Percentiles rank a stretch among this genome's conserved stretches.
These are phyloP conservation scores for Manacus vitellinus DNA, from an alignment of 2,113 vertebrate species.

Conservation along the genomic window DNA sequence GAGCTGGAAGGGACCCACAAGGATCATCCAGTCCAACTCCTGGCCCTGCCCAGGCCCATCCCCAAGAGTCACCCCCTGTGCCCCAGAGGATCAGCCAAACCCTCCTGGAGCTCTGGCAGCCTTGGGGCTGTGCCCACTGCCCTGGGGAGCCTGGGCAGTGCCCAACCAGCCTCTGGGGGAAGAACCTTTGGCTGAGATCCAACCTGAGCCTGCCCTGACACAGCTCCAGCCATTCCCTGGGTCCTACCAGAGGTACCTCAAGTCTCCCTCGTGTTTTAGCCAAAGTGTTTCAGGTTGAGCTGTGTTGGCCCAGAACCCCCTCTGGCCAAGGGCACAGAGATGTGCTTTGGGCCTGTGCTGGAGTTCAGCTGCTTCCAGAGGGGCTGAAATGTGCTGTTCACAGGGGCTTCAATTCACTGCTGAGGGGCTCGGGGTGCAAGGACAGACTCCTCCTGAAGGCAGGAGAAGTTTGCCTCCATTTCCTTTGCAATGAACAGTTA, in stretches of 20 bases:
- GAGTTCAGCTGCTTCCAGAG: neutral
- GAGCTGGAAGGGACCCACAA: neutral
- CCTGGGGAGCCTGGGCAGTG: neutral
- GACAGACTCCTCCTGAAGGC: neutral
- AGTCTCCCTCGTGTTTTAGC: neutral
- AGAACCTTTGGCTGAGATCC: neutral
- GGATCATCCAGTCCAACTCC: neutral
- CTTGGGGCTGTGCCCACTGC: neutral
- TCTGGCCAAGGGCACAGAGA: neutral
- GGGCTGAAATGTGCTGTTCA: rapidly evolving
- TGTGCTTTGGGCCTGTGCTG: neutral
- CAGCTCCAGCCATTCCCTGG: neutral
- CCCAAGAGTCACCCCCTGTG: neutral
- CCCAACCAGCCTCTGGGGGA: neutral
- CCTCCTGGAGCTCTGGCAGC: neutral
- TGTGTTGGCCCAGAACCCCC: neutral
- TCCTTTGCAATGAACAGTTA: neutral
- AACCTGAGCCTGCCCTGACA: neutral
- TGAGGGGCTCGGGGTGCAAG: neutral
- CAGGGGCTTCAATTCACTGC: neutral
- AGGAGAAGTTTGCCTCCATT: neutral
- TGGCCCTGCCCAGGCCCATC: neutral
- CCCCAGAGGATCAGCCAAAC: neutral
- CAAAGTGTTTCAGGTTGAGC: neutral
- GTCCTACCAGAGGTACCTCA: neutral